Base-by-base conservation (phyloP, 1,140 invertebrate species). In the Diachasmimorpha longicaudata region DNA sequence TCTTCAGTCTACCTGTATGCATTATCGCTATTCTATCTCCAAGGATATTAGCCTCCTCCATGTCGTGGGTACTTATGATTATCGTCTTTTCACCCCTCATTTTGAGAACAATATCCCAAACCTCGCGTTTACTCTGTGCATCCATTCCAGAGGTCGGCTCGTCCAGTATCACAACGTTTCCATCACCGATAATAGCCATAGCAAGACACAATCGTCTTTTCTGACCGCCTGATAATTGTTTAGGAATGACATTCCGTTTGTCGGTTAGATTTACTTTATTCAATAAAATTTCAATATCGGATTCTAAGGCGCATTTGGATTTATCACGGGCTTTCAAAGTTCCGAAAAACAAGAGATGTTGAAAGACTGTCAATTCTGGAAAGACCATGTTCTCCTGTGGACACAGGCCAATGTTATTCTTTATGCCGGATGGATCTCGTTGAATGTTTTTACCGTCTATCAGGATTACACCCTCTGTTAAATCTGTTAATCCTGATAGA, bases 121-220 rank as follows among this genome's bases (percentile, higher is more conserved):
- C 93, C 68, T 93, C 92, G 72, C 97, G 89, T 73, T 97, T 90
- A 0, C 97, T 96, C 80, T 96, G 93, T 5, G 98, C 97, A 90
- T 99, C 98, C 91, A 99, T 96, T 63, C 97, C 97, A 6, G 96
- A 96, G 0, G 97, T 97, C 44, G 97, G 97, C 87, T 99, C 97
- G 87, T 98, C 97, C 82, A 97, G 91, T 78, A 98, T 93, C n/a
- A 98, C 78, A 70, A 55, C 86, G 72, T 75, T 87, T 31, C 89
- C 89, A 75, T 88, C 82, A 8, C 89, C 92, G 81, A 93, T 90
- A 2, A 94, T 86, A 11, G 93, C 92, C 82, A 94, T 93, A 55
- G 91, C 93, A 37, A 95, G 90, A 42, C 91, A 93, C 2, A 95
- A 83, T 85, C 92, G 91, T 80, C 94, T 85, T 81, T 94, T 93